Base-by-base conservation (phyloP, 2,797 vertebrate species). In the Myoxocephalus aenaeus region DNA sequence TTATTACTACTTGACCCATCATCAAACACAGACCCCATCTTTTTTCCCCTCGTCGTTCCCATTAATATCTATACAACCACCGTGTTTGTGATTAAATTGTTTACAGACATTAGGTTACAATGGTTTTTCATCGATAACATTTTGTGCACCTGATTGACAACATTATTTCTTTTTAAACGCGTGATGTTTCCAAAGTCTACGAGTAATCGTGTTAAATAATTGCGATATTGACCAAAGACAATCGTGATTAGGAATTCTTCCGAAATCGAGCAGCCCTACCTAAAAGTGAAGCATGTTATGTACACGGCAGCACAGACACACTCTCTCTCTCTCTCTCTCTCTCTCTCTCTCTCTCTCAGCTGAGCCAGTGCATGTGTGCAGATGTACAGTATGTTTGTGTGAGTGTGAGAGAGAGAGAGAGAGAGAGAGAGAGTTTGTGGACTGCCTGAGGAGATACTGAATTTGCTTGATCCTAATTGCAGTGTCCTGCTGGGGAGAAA, bases 401-500 rank as follows among this genome's bases (percentile, higher is more conserved):
- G n/a, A n/a, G n/a, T n/a, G n/a, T n/a, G n/a, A n/a, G n/a, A 51
- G 48, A 53, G 50, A 13, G 50, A 50, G 48, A 50, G 48, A 50
- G n/a, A 77, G 73, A 66, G 76, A 90, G 86, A 90, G 85, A 94
- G 91, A 90, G 87, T 82, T 93, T 90, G 86, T 87, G 93, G 91
- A 83, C 87, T 87, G 94, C 95, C 95, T 93, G 90, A 95, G 92
- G 93, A 96, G 93, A 92, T 89, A 79, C 90, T 92, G 94, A 96
- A 95, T 95, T 94, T 80, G 89, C 94, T 94, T 96, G 93, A 95
- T 96, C 95, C 89, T 96, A 96, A 97, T 96, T 96, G 90, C 90
- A 90, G 90, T 92, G 94, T 94, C 96, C 95, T 95, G 92, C 94
- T 95, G 93, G 80, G 93, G 93, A 93, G 93, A 94, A 96, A 96